These are phyloP conservation scores for Engraulis encrasicolus DNA, from an alignment of 2,113 vertebrate genomes.

Conservation along the genomic window DNA sequence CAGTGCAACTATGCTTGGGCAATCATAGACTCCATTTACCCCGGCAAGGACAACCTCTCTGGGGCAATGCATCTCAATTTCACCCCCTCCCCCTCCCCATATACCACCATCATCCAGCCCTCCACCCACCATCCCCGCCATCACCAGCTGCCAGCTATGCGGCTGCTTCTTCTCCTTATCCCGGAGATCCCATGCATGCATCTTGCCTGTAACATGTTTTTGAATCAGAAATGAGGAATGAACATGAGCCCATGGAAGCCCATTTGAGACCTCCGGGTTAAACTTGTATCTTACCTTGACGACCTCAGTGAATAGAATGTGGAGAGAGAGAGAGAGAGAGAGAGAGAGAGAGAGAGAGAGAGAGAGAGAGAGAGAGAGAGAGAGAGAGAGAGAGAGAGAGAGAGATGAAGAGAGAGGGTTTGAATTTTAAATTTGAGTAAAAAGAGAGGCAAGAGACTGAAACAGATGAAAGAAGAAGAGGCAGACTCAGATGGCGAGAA, in stretches of 20 bases:
- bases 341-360: neutral
- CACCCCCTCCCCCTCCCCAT: neutral
- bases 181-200: neutral
- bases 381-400: too few relatives aligned
- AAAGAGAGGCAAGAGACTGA: too few relatives aligned
- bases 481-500: neutral
- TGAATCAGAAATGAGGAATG: neutral
- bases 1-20: neutral
- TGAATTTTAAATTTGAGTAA: too few relatives aligned
- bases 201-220: neutral
- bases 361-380: neutral
- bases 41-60: conserved; percentile 10
- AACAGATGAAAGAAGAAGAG: too few relatives aligned
- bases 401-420: too few relatives aligned
- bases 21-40: conserved; percentile 11
- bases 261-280: neutral
- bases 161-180: too few relatives aligned
- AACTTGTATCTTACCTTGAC: neutral
- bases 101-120: neutral
- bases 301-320: neutral
- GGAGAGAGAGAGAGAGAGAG: neutral
- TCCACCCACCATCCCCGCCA: neutral
- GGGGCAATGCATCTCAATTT: conserved; percentile 10
- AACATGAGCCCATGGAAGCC: neutral
- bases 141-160: too few relatives aligned